These are phyloP conservation scores for Drosophila conformis DNA, from an alignment of 2,888 invertebrate genomes.

Conservation along the genomic window DNA sequence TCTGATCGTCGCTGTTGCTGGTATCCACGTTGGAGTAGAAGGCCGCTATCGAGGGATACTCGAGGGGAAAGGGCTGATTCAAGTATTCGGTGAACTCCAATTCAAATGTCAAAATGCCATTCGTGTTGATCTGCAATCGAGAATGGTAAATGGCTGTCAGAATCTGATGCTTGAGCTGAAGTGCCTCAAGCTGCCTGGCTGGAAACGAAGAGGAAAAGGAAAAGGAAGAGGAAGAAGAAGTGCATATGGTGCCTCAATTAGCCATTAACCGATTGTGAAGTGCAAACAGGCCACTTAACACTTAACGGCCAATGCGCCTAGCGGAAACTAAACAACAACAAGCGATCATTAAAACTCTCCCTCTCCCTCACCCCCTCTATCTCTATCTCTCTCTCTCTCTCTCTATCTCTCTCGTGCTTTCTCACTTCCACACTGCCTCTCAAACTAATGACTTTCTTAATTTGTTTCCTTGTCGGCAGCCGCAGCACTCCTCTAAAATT, in stretches of 20 bases:
- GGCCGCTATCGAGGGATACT: slow-evolving; percentile 95
- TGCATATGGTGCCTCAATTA: slow-evolving; percentile 65
- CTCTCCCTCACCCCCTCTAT: background rate
- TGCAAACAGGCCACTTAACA: slow-evolving; percentile 72
- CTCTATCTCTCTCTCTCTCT: background rate
- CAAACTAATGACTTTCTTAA: slow-evolving; percentile 53
- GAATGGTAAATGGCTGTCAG: slow-evolving; percentile 1
- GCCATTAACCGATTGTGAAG: slow-evolving; percentile 48
- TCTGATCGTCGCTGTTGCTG: slow-evolving; percentile 86
- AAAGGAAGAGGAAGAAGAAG: slow-evolving; percentile 26
- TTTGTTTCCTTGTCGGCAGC: slow-evolving; percentile 56
- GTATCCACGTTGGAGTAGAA: slow-evolving; percentile 97
- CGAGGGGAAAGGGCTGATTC: slow-evolving; percentile 95
- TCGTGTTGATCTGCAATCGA: slow-evolving; percentile 92
- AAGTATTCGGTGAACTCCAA: slow-evolving; percentile 94
- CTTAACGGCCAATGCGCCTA: slow-evolving; percentile 55
- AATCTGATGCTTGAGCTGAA: background rate
- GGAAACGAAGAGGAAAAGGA: too few relatives aligned
- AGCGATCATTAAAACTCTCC: slow-evolving; percentile 42
- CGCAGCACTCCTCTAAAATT: slow-evolving; percentile 50
- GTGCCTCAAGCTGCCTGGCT: too few relatives aligned
- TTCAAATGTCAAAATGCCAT: slow-evolving; percentile 95
- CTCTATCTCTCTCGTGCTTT: background rate
- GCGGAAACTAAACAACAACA: slow-evolving; percentile 80
- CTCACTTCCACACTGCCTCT: background rate